These are phyloP conservation scores for Cataglyphis altisquamis DNA, from an alignment of 2,888 invertebrate genomes.

Conservation along the genomic window DNA sequence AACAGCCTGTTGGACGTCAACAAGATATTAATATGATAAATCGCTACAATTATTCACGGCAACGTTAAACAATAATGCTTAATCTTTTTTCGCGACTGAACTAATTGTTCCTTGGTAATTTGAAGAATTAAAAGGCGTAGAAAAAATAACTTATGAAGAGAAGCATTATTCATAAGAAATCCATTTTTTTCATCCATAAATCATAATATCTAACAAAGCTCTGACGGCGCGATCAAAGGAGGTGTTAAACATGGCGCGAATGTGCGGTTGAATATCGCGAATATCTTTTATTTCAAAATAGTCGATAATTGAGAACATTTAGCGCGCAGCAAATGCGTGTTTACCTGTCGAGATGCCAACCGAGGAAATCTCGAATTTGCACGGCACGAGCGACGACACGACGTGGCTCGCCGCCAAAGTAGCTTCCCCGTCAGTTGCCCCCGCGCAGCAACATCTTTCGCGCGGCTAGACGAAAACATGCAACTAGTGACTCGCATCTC, in stretches of 20 bases:
- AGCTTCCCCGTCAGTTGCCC: too few relatives aligned
- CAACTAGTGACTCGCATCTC: slow-evolving; percentile 27
- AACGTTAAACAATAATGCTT: not conserved
- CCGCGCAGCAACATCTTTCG: slow-evolving; percentile 35
- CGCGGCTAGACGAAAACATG: slow-evolving; percentile 45
- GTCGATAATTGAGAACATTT: slow-evolving; percentile 74
- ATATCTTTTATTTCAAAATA: slow-evolving; percentile 34
- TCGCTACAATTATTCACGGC: not conserved
- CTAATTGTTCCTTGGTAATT: not conserved
- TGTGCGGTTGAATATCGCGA: not conserved
- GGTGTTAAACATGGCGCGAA: slow-evolving; percentile 1
- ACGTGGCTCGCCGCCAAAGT: slow-evolving; percentile 77
- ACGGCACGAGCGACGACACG: slow-evolving; percentile 75
- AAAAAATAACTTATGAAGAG: not conserved
- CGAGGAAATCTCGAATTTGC: slow-evolving; percentile 62
- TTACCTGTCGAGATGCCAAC: slow-evolving; percentile 76
- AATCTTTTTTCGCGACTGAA: not conserved
- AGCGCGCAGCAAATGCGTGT: slow-evolving; percentile 69
- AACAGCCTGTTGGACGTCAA: not conserved
- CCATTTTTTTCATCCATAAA: not conserved
- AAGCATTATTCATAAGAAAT: not conserved
- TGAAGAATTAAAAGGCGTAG: not conserved
- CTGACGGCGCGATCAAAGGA: slow-evolving; percentile 5
- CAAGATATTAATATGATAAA: not conserved
- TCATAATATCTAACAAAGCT: not conserved